Conservation (phyloP, 2,888 invertebrate species). For the Oxycera nigricornis region DNA sequence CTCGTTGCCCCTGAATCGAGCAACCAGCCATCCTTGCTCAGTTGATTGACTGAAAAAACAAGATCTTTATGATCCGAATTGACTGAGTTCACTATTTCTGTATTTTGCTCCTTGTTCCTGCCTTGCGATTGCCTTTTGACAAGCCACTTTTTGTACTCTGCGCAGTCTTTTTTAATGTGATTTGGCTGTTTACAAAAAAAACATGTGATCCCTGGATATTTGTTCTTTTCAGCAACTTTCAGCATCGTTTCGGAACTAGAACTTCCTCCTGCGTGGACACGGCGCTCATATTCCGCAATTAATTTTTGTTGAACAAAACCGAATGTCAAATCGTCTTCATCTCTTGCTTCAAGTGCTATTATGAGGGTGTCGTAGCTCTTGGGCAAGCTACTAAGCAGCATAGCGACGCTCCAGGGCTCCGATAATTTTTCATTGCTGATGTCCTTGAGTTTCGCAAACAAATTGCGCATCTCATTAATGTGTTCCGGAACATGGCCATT, state of each 20-base stretch:
- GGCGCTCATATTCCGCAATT: constrained; percentile 43
- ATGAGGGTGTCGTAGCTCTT: constrained; percentile 46
- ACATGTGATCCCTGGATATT: not conserved
- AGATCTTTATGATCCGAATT: not conserved
- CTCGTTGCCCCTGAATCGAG: constrained; percentile 47
- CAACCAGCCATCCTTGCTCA: constrained; percentile 44
- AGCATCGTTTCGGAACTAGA: not conserved
- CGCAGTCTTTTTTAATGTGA: not conserved
- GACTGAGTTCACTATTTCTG: not conserved
- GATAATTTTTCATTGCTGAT: constrained; percentile 36
- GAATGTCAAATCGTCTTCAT: constrained; percentile 27
- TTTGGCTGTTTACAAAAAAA: not conserved
- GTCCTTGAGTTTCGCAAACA: constrained; percentile 38
- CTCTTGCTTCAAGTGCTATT: constrained; percentile 42
- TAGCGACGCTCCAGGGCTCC: constrained; percentile 34
- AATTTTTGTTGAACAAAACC: constrained; percentile 1
- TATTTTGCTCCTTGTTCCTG: too few relatives aligned
- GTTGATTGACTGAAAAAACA: constrained; percentile 35
- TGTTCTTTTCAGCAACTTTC: not conserved
- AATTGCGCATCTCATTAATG: constrained; percentile 42
- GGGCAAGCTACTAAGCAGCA: constrained; percentile 41
- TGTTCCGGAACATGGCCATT: constrained; percentile 44
- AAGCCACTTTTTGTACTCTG: not conserved
- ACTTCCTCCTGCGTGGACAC: constrained; percentile 6
- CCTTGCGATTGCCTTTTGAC: too few relatives aligned